Evolutionary conservation across 2,888 invertebrate genomes (phyloP), one percentile per base, ranked within the genome.

Genomic region (Stenolophus ochropezus): DNA sequence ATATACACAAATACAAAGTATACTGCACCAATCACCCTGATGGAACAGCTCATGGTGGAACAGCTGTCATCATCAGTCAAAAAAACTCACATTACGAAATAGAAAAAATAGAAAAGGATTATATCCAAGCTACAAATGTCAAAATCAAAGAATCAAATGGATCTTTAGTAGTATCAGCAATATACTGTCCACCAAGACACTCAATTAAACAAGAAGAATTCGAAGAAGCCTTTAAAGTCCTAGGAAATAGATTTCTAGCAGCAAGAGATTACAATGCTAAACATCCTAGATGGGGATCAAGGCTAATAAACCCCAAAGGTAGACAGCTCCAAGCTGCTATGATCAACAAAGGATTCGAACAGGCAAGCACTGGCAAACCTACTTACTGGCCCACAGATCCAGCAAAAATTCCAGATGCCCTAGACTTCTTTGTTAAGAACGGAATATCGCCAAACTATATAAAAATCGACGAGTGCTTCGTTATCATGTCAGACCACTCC

Each of bases 371-470:
- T 16, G 79, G 81, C 14, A 73, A 84, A 74, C 84, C 83, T 16
- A 84, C 84, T 1, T 82, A 85, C 73, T 84, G 82, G 82, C 83
- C 84, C 53, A n/a, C n/a, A n/a, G n/a, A n/a, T n/a, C n/a, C n/a
- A n/a, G n/a, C n/a, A n/a, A n/a, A n/a, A n/a, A n/a, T n/a, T n/a
- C n/a, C n/a, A n/a, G n/a, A n/a, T n/a, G n/a, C n/a, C n/a, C n/a
- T n/a, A n/a, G n/a, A n/a, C n/a, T n/a, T n/a, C n/a, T n/a, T n/a
- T n/a, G n/a, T n/a, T n/a, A n/a, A n/a, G n/a, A n/a, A n/a, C n/a
- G 83, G 82, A 2, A 33, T 84, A 74, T 6, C 47, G 1, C 56
- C 11, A 16, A n/a, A 69, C 0, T 49, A 83, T 27, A 56, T 80
- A 2, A 33, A 42, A 11, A 47, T 69, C 4, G 53, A 79, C 76